These are phyloP conservation scores for Tragelaphus oryx DNA, from an alignment of 2,797 vertebrate species.

Conservation along the genomic window DNA sequence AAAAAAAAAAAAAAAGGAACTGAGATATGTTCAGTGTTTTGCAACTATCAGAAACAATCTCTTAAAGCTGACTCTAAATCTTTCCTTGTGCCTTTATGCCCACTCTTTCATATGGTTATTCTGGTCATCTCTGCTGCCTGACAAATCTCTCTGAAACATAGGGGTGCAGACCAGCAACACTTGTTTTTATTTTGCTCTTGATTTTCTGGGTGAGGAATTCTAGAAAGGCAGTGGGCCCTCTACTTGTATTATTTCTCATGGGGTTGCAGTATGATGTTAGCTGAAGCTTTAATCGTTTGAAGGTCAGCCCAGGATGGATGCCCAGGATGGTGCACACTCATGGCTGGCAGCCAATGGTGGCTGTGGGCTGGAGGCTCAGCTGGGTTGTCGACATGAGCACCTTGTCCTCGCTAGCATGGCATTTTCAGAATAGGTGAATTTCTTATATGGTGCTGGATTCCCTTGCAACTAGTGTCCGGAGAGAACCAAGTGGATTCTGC, in stretches of 20 bases:
- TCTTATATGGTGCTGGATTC: neutral
- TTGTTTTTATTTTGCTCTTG: neutral
- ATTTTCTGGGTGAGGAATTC: neutral
- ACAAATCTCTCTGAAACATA: neutral
- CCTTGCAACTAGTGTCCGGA: neutral
- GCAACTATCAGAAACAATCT: neutral
- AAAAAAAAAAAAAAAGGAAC: neutral
- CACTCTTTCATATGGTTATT: neutral
- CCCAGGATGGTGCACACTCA: fast-evolving
- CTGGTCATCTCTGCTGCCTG: neutral
- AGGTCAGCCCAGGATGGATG: neutral
- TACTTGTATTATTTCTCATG: neutral
- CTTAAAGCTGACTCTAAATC: neutral
- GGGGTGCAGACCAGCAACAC: neutral
- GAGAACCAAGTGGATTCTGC: neutral
- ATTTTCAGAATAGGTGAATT: neutral
- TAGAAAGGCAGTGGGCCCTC: neutral
- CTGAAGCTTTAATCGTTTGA: neutral
- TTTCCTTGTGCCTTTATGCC: neutral
- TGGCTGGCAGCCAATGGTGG: neutral
- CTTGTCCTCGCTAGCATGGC: neutral
- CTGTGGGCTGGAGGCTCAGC: neutral
- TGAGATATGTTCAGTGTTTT: neutral
- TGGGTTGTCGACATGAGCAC: too few species aligned
- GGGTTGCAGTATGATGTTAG: neutral